phyloP scores from a whole-genome alignment of 2,797 vertebrate genomes.

The Xenopus petersii region DNA sequence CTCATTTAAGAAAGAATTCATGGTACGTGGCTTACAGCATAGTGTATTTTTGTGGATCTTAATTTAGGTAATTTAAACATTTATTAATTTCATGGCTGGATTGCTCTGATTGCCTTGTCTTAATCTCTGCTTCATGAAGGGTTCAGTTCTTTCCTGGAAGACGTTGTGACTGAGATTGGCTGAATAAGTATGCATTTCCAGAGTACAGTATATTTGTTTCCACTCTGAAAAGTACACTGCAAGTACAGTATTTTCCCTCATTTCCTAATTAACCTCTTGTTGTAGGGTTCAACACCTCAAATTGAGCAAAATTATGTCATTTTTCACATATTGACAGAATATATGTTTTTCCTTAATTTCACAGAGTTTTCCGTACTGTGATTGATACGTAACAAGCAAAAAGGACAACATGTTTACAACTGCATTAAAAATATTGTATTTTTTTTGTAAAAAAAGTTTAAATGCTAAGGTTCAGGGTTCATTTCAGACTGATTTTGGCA shows the following conservation, averaged over 20 bases:
- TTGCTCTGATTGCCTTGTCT: conserved; percentile 41
- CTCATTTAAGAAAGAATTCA: not conserved
- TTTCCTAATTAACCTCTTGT: conserved; percentile 1
- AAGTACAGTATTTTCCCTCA: not conserved
- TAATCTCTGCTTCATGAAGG: conserved; percentile 43
- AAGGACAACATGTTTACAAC: not conserved
- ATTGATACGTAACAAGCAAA: not conserved
- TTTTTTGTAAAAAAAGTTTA: no score
- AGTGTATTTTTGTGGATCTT: conserved; percentile 44
- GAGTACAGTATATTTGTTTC: conserved; percentile 17
- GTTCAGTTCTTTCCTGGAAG: conserved; percentile 36
- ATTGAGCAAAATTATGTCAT: not conserved
- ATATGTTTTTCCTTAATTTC: not conserved
- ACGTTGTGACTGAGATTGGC: conserved; percentile 24
- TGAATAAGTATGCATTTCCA: conserved; percentile 11
- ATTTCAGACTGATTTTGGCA: no score
- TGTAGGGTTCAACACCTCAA: not conserved
- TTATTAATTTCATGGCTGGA: conserved; percentile 50
- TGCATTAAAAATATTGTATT: not conserved
- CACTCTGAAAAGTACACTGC: not conserved
- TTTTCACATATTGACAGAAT: not conserved
- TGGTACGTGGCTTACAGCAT: conserved; percentile 38
- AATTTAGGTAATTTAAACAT: conserved; percentile 49
- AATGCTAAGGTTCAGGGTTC: no score
- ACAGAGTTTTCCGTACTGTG: not conserved